Evolutionary conservation across 1,140 invertebrate genomes (phyloP), one percentile per base, ranked within the genome.

Genomic region (Eufriesea mexicana): DNA sequence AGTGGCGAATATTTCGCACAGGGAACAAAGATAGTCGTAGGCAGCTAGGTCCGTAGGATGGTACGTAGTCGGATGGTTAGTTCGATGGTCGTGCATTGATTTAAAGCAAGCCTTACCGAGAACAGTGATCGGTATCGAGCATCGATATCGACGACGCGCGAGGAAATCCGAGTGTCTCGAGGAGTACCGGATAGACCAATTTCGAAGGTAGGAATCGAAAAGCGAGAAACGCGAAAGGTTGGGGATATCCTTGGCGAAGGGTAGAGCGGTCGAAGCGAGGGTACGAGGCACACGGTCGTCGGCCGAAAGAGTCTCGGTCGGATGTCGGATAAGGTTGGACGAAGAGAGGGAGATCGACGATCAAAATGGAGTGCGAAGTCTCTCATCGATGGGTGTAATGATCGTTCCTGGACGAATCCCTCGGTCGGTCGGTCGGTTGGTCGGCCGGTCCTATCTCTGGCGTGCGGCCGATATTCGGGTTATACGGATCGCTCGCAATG

Each of bases 401-500:
- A 82, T 87, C 86, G 79, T 86, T 87, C 75, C 74, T 83, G 68
- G 68, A 79, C 67, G 66, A 47, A 71, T 77, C 77, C 55, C 18
- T 79, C 20, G 57, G 57, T 76, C 62, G 75, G 75, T 74, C 49
- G 81, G 68, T 68, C 71, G 85, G 62, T 81, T 70, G 86, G 82
- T 72, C 51, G 77, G 86, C 83, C 74, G 84, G 79, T 78, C 86
- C 86, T 87, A 83, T 87, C 86, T 87, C 86, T 87, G 79, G 86
- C 86, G 84, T 88, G 87, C 87, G 84, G 86, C 87, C 86, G 87
- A 89, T 93, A 92, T 92, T 92, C 91, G 91, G 92, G 90, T 93
- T 93, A 92, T 90, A 92, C 90, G 91, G 92, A 92, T 92, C 92
- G 90, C 89, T 92, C 89, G 89, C 91, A 92, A 92, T 92, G 91